A percentile compares a stretch with the other conserved stretches of the same genome.
phyloP scores from a whole-genome alignment of 1,140 invertebrate genomes.

The Leptestheria dahalacensis region DNA sequence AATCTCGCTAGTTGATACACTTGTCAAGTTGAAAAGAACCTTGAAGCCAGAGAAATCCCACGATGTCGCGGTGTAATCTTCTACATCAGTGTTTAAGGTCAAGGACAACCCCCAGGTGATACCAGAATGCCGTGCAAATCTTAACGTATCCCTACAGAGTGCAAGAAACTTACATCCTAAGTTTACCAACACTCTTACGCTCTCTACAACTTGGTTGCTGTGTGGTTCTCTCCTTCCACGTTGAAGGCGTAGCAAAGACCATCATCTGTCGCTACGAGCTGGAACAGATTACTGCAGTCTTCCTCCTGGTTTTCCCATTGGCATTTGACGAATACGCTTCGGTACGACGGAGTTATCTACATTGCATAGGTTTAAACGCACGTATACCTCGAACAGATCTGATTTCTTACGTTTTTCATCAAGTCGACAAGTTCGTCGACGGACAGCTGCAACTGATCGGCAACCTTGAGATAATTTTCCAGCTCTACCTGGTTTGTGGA shows the following conservation, averaged over 20 bases:
- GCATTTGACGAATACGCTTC: background rate
- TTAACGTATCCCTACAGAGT: background rate
- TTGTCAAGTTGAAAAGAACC: background rate
- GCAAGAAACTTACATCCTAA: background rate
- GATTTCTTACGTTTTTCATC: background rate
- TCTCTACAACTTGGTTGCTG: background rate
- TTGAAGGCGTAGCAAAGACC: slow-evolving; percentile 10
- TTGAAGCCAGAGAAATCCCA: slow-evolving; percentile 10
- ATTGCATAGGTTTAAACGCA: slow-evolving; percentile 3
- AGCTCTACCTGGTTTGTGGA: no score
- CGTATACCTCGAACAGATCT: background rate
- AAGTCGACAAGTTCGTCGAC: background rate
- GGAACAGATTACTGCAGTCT: background rate
- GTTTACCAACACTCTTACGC: background rate
- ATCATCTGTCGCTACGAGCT: background rate
- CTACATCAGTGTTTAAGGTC: slow-evolving; percentile 3
- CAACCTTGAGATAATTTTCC: no score
- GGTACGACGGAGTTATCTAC: background rate
- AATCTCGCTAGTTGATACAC: no score
- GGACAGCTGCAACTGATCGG: no score
- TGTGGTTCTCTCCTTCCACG: background rate
- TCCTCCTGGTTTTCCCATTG: background rate
- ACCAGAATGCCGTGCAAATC: background rate
- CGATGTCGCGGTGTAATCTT: slow-evolving; percentile 9
- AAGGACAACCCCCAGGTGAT: background rate